Percentiles rank a stretch among this genome's conserved stretches.
These are phyloP conservation scores for Cyrtodaria siliqua DNA, from an alignment of 2,888 invertebrate genomes.

Conservation along the genomic window DNA sequence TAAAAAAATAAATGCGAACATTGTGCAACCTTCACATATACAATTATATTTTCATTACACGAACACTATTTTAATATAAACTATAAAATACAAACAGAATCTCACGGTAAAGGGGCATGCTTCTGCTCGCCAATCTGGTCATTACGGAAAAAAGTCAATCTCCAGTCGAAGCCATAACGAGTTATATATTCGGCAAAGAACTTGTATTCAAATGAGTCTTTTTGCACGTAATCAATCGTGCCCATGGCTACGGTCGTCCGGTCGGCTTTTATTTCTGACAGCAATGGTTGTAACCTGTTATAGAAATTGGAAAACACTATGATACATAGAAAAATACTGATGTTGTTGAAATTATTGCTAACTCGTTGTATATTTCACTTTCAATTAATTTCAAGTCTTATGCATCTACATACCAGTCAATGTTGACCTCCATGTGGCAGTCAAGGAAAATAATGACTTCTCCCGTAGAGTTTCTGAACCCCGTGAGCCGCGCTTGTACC, in stretches of 20 bases:
- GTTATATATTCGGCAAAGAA: conserved; percentile 74
- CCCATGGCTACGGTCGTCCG: conserved; percentile 75
- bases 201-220: conserved; percentile 67
- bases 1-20: too few relatives aligned
- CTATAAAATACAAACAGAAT: background rate
- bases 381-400: too few relatives aligned
- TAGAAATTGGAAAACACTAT: background rate
- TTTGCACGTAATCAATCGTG: conserved; percentile 75
- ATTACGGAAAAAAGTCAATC: conserved; percentile 77
- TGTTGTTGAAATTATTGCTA: background rate
- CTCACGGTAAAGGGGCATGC: background rate
- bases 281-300: conserved; percentile 67
- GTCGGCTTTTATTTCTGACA: conserved; percentile 65
- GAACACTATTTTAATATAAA: background rate
- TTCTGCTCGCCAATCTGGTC: conserved; percentile 67
- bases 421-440: conserved; percentile 77
- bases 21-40: too few relatives aligned
- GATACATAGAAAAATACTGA: background rate
- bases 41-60: background rate
- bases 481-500: conserved; percentile 69
- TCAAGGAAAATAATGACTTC: conserved; percentile 75
- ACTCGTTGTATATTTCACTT: conserved; percentile 8
- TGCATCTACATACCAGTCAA: conserved; percentile 75
- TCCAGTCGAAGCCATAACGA: conserved; percentile 66
- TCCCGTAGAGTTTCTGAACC: conserved; percentile 64